Conservation (phyloP, 1,140 invertebrate genomes). For the Drosophila equinoxialis region DNA sequence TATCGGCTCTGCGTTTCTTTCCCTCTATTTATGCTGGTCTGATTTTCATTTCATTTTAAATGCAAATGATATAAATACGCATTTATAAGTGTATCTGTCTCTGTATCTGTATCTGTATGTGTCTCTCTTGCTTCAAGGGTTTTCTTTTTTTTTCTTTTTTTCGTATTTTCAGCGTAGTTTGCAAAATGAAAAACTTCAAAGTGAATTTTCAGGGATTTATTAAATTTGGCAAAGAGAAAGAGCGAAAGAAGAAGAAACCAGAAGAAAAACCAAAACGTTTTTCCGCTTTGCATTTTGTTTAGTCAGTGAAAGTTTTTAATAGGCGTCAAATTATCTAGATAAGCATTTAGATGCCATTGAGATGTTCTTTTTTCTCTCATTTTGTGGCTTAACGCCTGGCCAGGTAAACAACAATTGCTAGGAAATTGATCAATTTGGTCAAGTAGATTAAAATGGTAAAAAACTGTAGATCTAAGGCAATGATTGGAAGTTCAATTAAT, state of each 20-base stretch:
- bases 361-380: not conserved
- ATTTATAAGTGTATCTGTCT: constrained; percentile 40
- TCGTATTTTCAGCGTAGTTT: constrained; percentile 25
- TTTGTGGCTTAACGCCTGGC: not conserved
- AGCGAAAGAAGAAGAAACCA: not conserved
- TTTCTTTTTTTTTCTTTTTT: not conserved
- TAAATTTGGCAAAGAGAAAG: constrained; percentile 24
- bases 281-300: constrained; percentile 32
- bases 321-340: constrained; percentile 31
- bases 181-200: constrained; percentile 62
- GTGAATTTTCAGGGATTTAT: constrained; percentile 48
- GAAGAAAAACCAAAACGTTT: constrained; percentile 19
- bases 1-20: constrained; percentile 34
- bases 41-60: constrained; percentile 77
- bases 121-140: constrained; percentile 23
- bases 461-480: too few relatives aligned
- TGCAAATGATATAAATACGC: constrained; percentile 72
- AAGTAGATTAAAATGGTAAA: too few relatives aligned
- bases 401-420: not conserved
- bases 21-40: constrained; percentile 73
- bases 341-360: constrained; percentile 9
- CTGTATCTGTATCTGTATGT: not conserved
- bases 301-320: constrained; percentile 62
- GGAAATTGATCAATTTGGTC: not conserved
- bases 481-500: too few relatives aligned